A percentile compares a stretch with the other conserved stretches of the same genome.
These are phyloP conservation scores for Parnassius mnemosyne DNA, from an alignment of 2,888 invertebrate genomes.

Conservation along the genomic window DNA sequence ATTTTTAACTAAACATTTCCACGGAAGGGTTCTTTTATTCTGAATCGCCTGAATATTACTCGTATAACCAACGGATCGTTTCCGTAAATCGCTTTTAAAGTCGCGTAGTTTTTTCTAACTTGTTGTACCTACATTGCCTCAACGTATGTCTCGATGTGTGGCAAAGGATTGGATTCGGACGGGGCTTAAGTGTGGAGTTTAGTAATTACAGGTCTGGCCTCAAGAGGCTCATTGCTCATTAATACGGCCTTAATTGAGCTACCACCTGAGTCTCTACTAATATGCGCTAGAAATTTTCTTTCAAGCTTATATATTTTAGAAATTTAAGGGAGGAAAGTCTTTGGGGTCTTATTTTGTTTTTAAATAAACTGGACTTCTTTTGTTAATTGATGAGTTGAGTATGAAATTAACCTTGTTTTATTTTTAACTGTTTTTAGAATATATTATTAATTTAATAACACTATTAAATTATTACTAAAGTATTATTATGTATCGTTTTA, in stretches of 20 bases:
- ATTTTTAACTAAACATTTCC: no score
- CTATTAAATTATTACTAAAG: no score
- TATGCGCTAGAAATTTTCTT: slow-evolving; percentile 22
- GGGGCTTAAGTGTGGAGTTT: slow-evolving; percentile 27
- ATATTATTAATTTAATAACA: no score
- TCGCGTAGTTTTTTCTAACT: slow-evolving; percentile 9
- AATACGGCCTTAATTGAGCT: slow-evolving; percentile 37
- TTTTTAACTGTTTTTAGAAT: no score
- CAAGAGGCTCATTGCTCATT: slow-evolving; percentile 39
- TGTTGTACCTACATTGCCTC: slow-evolving; percentile 23
- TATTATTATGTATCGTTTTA: no score
- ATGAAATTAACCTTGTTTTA: no score
- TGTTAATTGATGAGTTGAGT: slow-evolving; percentile 1
- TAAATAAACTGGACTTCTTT: not conserved
- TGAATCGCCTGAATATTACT: slow-evolving; percentile 15
- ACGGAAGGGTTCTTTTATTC: no score
- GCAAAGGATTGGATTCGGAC: slow-evolving; percentile 29
- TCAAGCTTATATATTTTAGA: slow-evolving; percentile 24
- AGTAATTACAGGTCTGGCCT: slow-evolving; percentile 41
- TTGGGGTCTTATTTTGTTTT: slow-evolving; percentile 11
- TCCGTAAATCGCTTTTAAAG: slow-evolving; percentile 13
- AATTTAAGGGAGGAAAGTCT: slow-evolving; percentile 9
- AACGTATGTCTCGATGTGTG: slow-evolving; percentile 28
- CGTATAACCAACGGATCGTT: not conserved
- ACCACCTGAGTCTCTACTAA: slow-evolving; percentile 20